Evolutionary conservation across 1,140 invertebrate genomes (phyloP).

Genomic region (Cotesia glomerata): DNA sequence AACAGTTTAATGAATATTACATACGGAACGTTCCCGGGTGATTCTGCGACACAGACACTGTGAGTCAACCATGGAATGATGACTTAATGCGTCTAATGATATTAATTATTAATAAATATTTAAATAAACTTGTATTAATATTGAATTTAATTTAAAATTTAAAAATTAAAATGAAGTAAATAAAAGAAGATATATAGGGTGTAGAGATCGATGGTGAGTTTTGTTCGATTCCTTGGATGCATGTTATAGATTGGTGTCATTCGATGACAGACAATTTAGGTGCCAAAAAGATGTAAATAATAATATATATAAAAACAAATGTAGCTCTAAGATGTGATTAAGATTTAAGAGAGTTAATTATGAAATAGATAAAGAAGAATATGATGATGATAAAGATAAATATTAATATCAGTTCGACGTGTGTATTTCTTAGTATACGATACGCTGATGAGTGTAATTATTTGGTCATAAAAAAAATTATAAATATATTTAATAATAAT

Average conservation of each 20-base stretch:
- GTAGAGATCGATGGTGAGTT: neutral
- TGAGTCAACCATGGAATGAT: constrained; percentile 36
- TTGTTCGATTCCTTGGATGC: constrained; percentile 18
- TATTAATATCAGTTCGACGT: too few species aligned
- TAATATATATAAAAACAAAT: constrained; percentile 43
- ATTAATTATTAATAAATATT: neutral
- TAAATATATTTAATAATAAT: neutral
- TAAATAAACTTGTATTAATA: neutral
- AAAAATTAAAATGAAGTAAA: neutral
- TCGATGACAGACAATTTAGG: constrained; percentile 45
- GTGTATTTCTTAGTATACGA: too few species aligned
- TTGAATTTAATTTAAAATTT: neutral
- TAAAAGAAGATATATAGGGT: neutral
- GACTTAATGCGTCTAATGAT: constrained; percentile 19
- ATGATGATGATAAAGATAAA: neutral
- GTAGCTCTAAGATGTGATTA: constrained; percentile 42
- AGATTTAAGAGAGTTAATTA: constrained; percentile 16
- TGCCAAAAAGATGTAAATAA: constrained; percentile 62
- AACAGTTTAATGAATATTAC: neutral
- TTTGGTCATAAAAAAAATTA: neutral
- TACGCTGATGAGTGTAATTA: too few species aligned
- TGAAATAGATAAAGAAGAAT: constrained; percentile 29
- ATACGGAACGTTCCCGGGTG: constrained; percentile 30
- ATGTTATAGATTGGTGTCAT: constrained; percentile 34
- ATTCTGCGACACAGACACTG: constrained; percentile 46